A percentile compares a stretch with the other conserved stretches of the same genome.
phyloP scores from a whole-genome alignment of 2,888 invertebrate species.

The Sepiola atlantica region DNA sequence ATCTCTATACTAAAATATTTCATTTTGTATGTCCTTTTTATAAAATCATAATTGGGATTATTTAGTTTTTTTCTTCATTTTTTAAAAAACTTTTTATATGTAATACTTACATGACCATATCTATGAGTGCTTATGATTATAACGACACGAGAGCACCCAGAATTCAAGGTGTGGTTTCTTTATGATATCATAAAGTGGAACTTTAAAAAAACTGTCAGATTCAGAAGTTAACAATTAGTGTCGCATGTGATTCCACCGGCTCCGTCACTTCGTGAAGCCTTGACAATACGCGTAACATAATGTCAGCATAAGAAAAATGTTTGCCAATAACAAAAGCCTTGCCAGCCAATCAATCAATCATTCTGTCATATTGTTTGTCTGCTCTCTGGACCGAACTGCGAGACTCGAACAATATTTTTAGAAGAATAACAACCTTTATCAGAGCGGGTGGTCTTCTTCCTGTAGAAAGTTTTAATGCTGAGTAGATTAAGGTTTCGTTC shows the following conservation, averaged over 20 bases:
- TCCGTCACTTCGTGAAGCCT: background rate
- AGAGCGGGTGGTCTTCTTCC: constrained; percentile 4
- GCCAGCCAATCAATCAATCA: constrained; percentile 1
- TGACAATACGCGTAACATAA: background rate
- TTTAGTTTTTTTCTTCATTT: no score
- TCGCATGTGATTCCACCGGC: constrained; percentile 32
- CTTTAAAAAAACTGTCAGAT: background rate
- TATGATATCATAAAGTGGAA: background rate
- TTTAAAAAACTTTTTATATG: no score
- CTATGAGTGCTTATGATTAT: background rate
- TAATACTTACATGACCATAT: no score
- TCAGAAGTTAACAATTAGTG: background rate
- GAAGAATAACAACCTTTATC: background rate
- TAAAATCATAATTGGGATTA: no score
- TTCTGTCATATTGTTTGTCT: background rate
- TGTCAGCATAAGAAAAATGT: background rate
- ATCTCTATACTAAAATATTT: no score
- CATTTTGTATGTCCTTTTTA: no score
- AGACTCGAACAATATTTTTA: background rate
- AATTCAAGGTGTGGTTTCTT: background rate
- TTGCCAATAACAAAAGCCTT: constrained; percentile 32
- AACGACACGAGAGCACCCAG: background rate
- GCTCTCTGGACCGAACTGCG: background rate
- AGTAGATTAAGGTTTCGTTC: no score
- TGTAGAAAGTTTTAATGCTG: background rate